These are phyloP conservation scores for Osmoderma eremita DNA, from an alignment of 2,888 invertebrate species.

Conservation along the genomic window DNA sequence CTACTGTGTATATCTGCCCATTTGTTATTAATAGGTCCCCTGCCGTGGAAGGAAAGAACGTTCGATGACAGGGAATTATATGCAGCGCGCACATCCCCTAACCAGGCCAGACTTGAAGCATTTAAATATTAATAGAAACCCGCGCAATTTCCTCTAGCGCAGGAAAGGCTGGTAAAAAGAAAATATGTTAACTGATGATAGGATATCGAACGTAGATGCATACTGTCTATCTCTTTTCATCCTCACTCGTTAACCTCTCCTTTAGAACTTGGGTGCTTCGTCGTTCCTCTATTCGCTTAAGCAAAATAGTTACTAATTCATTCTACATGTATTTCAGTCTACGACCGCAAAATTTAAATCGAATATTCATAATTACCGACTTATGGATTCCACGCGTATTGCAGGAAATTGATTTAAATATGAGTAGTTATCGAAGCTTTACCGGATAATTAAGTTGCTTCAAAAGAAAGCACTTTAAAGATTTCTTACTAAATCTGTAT, in stretches of 20 bases:
- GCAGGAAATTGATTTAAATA: constrained; percentile 37
- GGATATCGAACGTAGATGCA: constrained; percentile 23
- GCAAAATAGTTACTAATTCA: constrained; percentile 25
- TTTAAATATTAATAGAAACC: constrained; percentile 32
- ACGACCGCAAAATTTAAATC: constrained; percentile 35
- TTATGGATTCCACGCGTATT: constrained; percentile 39
- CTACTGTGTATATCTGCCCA: not conserved
- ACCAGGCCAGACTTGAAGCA: constrained; percentile 24
- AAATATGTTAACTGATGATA: constrained; percentile 29
- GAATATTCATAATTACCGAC: constrained; percentile 39
- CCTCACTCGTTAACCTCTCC: not conserved
- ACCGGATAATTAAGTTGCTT: not conserved
- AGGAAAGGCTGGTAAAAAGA: constrained; percentile 20
- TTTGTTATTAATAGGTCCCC: constrained; percentile 15
- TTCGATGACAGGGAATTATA: constrained; percentile 23
- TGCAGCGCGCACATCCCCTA: constrained; percentile 14
- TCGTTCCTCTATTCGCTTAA: constrained; percentile 18
- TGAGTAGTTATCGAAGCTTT: not conserved
- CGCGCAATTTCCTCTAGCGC: constrained; percentile 22
- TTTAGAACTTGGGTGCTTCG: not conserved
- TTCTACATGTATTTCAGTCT: constrained; percentile 21
- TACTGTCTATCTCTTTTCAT: no score
- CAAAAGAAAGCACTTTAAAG: not conserved
- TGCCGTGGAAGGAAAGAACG: not conserved
- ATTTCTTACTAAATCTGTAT: no score